These are phyloP conservation scores for Poeciliopsis prolifica DNA, from an alignment of 2,113 vertebrate genomes.

Conservation along the genomic window DNA sequence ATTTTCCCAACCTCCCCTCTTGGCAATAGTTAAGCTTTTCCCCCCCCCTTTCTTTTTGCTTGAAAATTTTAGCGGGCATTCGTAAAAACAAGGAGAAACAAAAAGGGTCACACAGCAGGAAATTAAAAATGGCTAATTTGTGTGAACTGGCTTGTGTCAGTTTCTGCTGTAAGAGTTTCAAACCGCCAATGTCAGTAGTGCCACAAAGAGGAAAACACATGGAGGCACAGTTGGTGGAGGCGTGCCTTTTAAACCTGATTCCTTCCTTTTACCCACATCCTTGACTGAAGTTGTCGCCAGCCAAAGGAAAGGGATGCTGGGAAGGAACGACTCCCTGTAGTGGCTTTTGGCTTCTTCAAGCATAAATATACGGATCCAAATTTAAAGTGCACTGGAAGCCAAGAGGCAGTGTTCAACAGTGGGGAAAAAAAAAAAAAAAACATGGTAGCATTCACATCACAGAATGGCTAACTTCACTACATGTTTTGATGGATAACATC, in stretches of 20 bases:
- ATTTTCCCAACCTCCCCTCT: constrained; percentile 9
- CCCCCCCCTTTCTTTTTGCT: background rate
- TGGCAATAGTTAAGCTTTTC: background rate
- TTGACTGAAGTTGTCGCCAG: constrained; percentile 39
- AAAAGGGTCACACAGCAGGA: constrained; percentile 23
- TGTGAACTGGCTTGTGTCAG: constrained; percentile 19
- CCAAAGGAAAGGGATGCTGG: constrained; percentile 51
- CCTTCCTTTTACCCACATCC: constrained; percentile 34
- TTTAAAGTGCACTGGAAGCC: constrained; percentile 24
- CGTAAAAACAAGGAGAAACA: constrained; percentile 26
- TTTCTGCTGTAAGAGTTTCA: constrained; percentile 28
- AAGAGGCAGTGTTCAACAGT: constrained; percentile 16
- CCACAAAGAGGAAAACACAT: constrained; percentile 50
- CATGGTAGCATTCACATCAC: background rate
- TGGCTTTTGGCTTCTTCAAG: constrained; percentile 36
- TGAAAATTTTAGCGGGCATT: constrained; percentile 26
- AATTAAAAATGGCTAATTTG: constrained; percentile 34
- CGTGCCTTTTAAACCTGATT: constrained; percentile 51
- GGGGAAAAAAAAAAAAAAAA: background rate
- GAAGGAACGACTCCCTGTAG: constrained; percentile 42
- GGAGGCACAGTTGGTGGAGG: constrained; percentile 53
- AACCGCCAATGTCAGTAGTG: constrained; percentile 37
- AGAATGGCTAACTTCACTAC: constrained; percentile 6
- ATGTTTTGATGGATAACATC: constrained; percentile 35
- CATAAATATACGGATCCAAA: constrained; percentile 1